Evolutionary conservation across 2,888 invertebrate species (phyloP).

Genomic region (Mythimna impura): DNA sequence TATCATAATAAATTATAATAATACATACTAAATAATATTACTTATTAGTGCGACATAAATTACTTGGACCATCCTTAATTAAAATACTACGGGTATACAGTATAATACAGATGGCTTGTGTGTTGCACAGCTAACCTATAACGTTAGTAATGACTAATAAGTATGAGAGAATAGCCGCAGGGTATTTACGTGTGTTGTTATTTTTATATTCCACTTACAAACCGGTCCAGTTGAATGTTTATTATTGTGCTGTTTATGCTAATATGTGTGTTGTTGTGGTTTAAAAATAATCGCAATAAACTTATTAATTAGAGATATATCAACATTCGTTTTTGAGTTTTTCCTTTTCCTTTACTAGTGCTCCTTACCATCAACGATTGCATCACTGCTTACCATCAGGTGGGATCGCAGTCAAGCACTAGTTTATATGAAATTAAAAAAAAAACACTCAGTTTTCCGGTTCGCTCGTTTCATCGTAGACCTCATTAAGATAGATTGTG

Average conservation of each 20-base stretch:
- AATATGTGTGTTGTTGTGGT: not conserved
- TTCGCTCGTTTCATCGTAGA: too few species aligned
- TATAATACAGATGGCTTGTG: not conserved
- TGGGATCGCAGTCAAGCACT: too few species aligned
- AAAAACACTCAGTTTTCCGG: too few species aligned
- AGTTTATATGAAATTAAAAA: too few species aligned
- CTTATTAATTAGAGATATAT: not conserved
- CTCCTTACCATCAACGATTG: too few species aligned
- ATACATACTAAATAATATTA: too few species aligned
- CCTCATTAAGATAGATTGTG: too few species aligned
- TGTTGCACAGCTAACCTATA: not conserved
- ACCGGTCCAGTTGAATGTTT: slow-evolving; percentile 5
- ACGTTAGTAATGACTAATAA: slow-evolving; percentile 7
- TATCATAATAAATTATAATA: too few species aligned
- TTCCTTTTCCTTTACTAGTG: too few species aligned
- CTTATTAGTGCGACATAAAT: not conserved
- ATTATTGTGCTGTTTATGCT: slow-evolving; percentile 5
- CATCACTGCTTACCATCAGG: too few species aligned
- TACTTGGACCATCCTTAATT: not conserved
- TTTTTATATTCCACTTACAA: slow-evolving; percentile 10
- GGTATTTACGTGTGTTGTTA: not conserved
- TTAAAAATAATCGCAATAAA: slow-evolving; percentile 1
- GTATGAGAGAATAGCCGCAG: slow-evolving; percentile 12
- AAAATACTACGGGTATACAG: slow-evolving; percentile 1
- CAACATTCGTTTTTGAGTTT: not conserved